These are phyloP conservation scores for Lissocephala sabroskyi DNA, from an alignment of 2,888 invertebrate genomes.

Conservation along the genomic window DNA sequence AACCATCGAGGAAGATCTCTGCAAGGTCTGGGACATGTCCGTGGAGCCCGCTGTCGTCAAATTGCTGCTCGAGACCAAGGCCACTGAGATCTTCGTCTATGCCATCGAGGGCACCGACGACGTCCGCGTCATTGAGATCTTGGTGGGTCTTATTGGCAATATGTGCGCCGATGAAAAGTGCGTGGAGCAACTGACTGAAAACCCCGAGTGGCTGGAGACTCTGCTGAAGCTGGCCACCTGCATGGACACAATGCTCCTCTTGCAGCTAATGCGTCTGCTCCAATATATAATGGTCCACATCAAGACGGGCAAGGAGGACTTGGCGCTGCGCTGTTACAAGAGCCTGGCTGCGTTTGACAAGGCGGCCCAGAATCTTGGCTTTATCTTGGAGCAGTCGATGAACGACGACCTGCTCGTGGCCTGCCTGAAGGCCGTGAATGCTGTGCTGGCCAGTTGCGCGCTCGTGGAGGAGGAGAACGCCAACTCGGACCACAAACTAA, in stretches of 20 bases:
- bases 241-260: slow-evolving; percentile 81
- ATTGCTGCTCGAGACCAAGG: slow-evolving; percentile 79
- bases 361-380: slow-evolving; percentile 77
- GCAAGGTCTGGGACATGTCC: slow-evolving; percentile 90
- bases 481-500: slow-evolving; percentile 36
- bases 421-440: slow-evolving; percentile 77
- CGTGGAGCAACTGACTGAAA: slow-evolving; percentile 75
- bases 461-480: slow-evolving; percentile 53
- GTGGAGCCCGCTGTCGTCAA: slow-evolving; percentile 83
- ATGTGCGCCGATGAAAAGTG: slow-evolving; percentile 81
- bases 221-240: slow-evolving; percentile 76
- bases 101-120: slow-evolving; percentile 78
- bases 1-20: slow-evolving; percentile 81
- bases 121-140: slow-evolving; percentile 82
- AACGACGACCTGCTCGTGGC: slow-evolving; percentile 76
- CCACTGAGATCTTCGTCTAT: slow-evolving; percentile 74
- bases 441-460: slow-evolving; percentile 73
- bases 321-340: slow-evolving; percentile 71
- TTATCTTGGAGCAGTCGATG: slow-evolving; percentile 83
- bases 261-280: slow-evolving; percentile 82
- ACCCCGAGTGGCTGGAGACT: slow-evolving; percentile 75
- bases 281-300: slow-evolving; percentile 74
- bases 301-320: slow-evolving; percentile 71
- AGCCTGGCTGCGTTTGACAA: slow-evolving; percentile 73
- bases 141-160: slow-evolving; percentile 88